These are phyloP conservation scores for Hippocampus kuda DNA, from an alignment of 2,797 vertebrate species.

Conservation along the genomic window DNA sequence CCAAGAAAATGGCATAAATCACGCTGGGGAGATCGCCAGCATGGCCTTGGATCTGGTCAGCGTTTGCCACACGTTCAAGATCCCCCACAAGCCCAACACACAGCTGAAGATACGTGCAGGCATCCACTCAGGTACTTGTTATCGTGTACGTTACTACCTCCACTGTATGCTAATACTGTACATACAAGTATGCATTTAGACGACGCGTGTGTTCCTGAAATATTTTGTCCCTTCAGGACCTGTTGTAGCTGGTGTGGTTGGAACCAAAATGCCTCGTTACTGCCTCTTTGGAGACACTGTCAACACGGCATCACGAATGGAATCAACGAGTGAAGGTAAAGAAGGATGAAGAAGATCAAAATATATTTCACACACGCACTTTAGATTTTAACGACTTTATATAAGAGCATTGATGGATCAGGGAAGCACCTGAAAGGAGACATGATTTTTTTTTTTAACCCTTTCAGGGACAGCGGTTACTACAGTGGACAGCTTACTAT, in stretches of 20 bases:
- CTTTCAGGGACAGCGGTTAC: too few relatives aligned
- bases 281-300: slow-evolving; percentile 75
- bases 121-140: slow-evolving; percentile 64
- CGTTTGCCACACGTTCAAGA: slow-evolving; percentile 67
- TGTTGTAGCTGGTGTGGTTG: slow-evolving; percentile 73
- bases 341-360: slow-evolving; percentile 3
- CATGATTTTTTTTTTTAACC: too few relatives aligned
- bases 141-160: background rate
- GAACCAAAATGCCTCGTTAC: slow-evolving; percentile 76
- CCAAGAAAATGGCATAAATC: slow-evolving; percentile 70
- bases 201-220: too few relatives aligned
- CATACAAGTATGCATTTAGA: too few relatives aligned
- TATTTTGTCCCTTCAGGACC: slow-evolving; percentile 50
- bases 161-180: too few relatives aligned
- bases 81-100: slow-evolving; percentile 70
- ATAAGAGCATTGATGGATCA: background rate
- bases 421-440: too few relatives aligned
- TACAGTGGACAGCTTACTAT: too few relatives aligned
- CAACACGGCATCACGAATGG: slow-evolving; percentile 75
- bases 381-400: background rate
- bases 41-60: slow-evolving; percentile 69
- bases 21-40: slow-evolving; percentile 70
- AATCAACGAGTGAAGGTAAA: slow-evolving; percentile 74
- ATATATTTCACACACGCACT: background rate
- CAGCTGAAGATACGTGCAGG: slow-evolving; percentile 70